phyloP scores from a whole-genome alignment of 1,140 invertebrate genomes.

The Anadara kagoshimensis region DNA sequence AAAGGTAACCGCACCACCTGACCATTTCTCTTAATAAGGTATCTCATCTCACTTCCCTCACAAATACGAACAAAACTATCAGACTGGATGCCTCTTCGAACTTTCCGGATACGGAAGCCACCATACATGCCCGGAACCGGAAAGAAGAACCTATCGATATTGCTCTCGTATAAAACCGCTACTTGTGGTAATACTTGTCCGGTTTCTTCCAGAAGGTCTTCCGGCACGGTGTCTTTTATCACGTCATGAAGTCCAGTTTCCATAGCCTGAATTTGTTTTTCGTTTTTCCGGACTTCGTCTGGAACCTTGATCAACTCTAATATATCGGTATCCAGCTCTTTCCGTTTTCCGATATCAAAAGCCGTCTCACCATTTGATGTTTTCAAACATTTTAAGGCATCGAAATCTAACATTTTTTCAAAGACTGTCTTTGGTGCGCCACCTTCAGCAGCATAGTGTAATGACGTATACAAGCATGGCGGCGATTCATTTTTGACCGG shows the following conservation, averaged over 20 bases:
- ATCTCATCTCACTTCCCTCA: no score
- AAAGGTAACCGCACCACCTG: no score
- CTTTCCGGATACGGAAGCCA: conserved; percentile 13
- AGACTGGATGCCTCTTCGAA: conserved; percentile 19
- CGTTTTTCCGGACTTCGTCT: conserved; percentile 2
- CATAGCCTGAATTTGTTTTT: not conserved
- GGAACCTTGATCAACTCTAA: conserved; percentile 9
- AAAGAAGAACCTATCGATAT: conserved; percentile 17
- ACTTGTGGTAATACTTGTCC: conserved; percentile 33
- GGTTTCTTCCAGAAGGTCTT: conserved; percentile 23
- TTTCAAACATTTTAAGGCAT: conserved; percentile 8
- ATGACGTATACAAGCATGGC: not conserved
- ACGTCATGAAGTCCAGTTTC: conserved; percentile 13
- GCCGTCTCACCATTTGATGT: conserved; percentile 9
- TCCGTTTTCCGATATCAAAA: conserved; percentile 6
- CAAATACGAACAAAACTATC: no score
- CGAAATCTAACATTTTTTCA: not conserved
- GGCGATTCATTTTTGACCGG: not conserved
- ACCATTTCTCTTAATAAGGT: no score
- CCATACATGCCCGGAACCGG: conserved; percentile 39
- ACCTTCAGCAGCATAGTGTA: conserved; percentile 16
- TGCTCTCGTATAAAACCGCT: conserved; percentile 18
- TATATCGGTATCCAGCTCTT: not conserved
- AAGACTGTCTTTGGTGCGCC: conserved; percentile 8
- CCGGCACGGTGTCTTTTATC: conserved; percentile 17